These are phyloP conservation scores for Arctocebus calabarensis DNA, from an alignment of 2,797 vertebrate genomes.

Conservation along the genomic window DNA sequence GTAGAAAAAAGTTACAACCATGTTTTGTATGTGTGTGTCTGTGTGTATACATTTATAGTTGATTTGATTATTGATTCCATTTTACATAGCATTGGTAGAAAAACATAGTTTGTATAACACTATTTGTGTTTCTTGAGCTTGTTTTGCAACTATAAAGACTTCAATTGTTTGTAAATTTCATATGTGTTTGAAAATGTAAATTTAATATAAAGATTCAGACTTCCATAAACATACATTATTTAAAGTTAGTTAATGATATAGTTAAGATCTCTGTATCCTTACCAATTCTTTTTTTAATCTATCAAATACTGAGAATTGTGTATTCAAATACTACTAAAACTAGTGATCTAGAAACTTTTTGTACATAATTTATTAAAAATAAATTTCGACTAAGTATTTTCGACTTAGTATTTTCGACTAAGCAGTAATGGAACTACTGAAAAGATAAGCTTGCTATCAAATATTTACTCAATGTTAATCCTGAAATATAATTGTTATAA, in stretches of 20 bases:
- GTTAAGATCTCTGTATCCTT: not conserved
- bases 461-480: not conserved
- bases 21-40: not conserved
- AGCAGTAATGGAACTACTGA: conserved; percentile 34
- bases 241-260: not conserved
- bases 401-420: conserved; percentile 53
- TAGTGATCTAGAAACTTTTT: not conserved
- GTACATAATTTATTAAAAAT: conserved; percentile 66
- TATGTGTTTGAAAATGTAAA: conserved; percentile 18
- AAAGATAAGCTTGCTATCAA: conserved; percentile 38
- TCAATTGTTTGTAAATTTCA: not conserved
- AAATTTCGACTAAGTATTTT: conserved; percentile 62
- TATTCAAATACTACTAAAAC: not conserved
- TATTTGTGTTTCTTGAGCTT: not conserved
- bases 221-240: not conserved
- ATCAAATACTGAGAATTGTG: not conserved
- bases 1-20: not conserved
- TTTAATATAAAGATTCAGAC: not conserved
- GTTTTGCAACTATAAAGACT: not conserved
- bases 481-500: conserved; percentile 48
- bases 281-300: not conserved
- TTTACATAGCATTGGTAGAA: not conserved
- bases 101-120: not conserved
- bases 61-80: not conserved
- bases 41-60: not conserved